These are phyloP conservation scores for Cydia strobilella DNA, from an alignment of 1,140 invertebrate genomes.

Conservation along the genomic window DNA sequence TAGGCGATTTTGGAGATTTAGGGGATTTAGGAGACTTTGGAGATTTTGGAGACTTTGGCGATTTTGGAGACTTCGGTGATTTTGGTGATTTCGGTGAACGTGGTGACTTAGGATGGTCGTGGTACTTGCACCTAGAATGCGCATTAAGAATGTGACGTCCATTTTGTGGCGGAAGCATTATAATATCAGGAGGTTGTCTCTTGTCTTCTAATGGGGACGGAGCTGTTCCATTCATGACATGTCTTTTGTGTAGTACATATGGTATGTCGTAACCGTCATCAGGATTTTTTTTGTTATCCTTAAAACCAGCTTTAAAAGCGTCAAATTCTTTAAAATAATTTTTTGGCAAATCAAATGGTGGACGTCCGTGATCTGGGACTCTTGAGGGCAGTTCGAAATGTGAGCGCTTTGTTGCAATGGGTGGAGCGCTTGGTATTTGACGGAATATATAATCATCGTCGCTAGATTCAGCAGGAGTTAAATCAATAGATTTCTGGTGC, in stretches of 20 bases:
- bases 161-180: conserved; percentile 74
- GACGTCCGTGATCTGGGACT: conserved; percentile 72
- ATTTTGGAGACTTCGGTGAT: conserved; percentile 81
- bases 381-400: conserved; percentile 84
- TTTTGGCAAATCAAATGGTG: conserved; percentile 81
- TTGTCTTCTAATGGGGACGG: conserved; percentile 78
- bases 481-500: conserved; percentile 92
- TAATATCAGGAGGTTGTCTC: conserved; percentile 76
- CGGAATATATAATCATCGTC: conserved; percentile 88
- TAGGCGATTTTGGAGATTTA: conserved; percentile 82
- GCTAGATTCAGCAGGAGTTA: conserved; percentile 90
- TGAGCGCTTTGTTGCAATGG: conserved; percentile 84
- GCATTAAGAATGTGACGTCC: conserved; percentile 73
- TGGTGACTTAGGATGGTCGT: conserved; percentile 79
- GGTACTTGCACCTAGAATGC: conserved; percentile 75
- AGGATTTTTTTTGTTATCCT: conserved; percentile 66
- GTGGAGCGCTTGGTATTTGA: conserved; percentile 85
- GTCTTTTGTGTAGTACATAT: conserved; percentile 90
- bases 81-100: conserved; percentile 76
- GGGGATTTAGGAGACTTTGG: conserved; percentile 79
- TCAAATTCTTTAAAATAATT: conserved; percentile 83
- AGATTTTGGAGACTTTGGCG: conserved; percentile 81
- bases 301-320: conserved; percentile 75
- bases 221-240: conserved; percentile 90
- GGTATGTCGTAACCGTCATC: conserved; percentile 86